Evolutionary conservation across 2,888 invertebrate genomes (phyloP), one percentile per base, ranked within the genome.

Genomic region (Miltochrista miniata): DNA sequence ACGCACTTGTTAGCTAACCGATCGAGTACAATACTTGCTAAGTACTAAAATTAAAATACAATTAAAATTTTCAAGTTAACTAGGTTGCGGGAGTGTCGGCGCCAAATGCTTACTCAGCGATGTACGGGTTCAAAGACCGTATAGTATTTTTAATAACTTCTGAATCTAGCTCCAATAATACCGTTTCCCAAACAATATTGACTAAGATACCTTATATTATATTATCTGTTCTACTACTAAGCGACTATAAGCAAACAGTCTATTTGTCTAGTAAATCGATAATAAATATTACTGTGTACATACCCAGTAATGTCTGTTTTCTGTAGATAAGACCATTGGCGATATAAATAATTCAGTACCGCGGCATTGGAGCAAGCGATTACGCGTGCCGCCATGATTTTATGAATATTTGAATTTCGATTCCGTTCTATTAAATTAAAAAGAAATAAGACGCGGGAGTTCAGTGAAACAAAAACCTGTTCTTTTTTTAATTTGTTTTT

Each of bases 321-420:
- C 33, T 48, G 53, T 15, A 43, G 37, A 36, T 37, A 51, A 59
- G 18, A 2, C 2, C 18, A 24, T 24, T 5, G 18, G 18, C 18
- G n/a, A 38, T 15, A 38, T 15, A 38, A 38, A 34, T 18, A 37
- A 44, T 52, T 61, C 57, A 67, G 67, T 68, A 49, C 43, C 18
- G 11, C 30, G 42, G 45, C 29, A 41, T 49, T 39, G 43, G 51
- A 44, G 36, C 51, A 18, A 34, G 54, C 1, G 58, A 35, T 24
- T 39, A 42, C 47, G 48, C 67, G 63, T 45, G 35, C 29, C 47
- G 8, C 34, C 35, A 44, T 48, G 37, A n/a, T 33, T 38, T 42
- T 24, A 24, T 24, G 8, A 31, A 38, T 30, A n/a, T 48, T 50
- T 3, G 29, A 52, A 40, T 48, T 51, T 43, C 14, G 43, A 24